These are phyloP conservation scores for Dynastes tityus DNA, from an alignment of 2,888 invertebrate species.

Conservation along the genomic window DNA sequence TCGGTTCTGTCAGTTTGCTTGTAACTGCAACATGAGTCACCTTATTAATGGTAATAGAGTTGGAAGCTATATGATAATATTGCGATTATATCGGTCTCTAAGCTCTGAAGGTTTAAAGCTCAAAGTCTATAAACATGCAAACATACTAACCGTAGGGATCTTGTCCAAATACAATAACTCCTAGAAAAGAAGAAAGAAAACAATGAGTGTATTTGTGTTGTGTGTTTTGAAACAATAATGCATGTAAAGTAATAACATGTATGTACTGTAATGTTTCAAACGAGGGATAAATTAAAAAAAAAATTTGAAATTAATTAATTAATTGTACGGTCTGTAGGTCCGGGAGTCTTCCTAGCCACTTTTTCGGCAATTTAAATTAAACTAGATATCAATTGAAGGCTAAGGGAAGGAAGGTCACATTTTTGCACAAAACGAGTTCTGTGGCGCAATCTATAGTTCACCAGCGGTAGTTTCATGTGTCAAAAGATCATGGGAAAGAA, in stretches of 20 bases:
- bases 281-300: no score
- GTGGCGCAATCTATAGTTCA: no score
- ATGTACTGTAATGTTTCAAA: background rate
- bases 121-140: slow-evolving; percentile 36
- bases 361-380: no score
- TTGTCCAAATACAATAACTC: slow-evolving; percentile 35
- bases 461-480: no score
- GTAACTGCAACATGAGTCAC: slow-evolving; percentile 1
- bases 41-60: background rate
- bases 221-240: background rate
- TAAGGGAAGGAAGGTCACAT: no score
- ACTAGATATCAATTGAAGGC: no score
- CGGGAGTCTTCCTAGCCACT: no score
- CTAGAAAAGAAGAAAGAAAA: slow-evolving; percentile 37
- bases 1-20: background rate
- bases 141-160: slow-evolving; percentile 41
- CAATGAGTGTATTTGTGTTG: slow-evolving; percentile 26
- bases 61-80: slow-evolving; percentile 10
- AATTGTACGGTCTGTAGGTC: no score
- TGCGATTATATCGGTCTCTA: slow-evolving; percentile 15
- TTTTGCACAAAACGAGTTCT: no score
- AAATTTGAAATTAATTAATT: no score
- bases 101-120: slow-evolving; percentile 24
- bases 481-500: no score
- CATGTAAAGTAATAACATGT: background rate